These are phyloP conservation scores for Vidua macroura DNA, from an alignment of 2,113 vertebrate genomes.

Conservation along the genomic window DNA sequence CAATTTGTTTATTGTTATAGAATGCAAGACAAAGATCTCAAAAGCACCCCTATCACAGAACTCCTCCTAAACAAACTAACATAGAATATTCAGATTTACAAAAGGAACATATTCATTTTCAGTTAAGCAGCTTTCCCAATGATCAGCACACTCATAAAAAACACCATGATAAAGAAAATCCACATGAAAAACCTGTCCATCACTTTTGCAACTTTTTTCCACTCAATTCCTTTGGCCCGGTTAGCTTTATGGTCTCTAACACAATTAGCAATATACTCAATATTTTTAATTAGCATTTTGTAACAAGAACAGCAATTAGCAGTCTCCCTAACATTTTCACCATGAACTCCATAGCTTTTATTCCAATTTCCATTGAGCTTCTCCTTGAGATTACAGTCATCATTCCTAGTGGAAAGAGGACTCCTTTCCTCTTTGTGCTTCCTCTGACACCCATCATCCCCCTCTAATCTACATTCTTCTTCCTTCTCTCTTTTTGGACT, in stretches of 20 bases:
- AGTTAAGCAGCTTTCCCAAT: constrained; percentile 87
- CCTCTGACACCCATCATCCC: not conserved
- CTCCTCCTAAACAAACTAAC: not conserved
- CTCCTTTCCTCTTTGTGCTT: constrained; percentile 47
- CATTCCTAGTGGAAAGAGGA: constrained; percentile 20
- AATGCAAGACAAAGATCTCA: not conserved
- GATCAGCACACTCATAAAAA: constrained; percentile 94
- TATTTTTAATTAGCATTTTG: constrained; percentile 83
- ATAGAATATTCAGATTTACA: not conserved
- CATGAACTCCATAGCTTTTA: constrained; percentile 48
- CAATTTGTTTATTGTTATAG: not conserved
- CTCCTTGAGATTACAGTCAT: constrained; percentile 44
- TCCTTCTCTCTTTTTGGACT: constrained; percentile 68
- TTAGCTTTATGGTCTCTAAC: constrained; percentile 89
- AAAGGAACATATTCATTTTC: not conserved
- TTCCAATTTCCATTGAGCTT: constrained; percentile 65
- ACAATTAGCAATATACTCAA: constrained; percentile 91
- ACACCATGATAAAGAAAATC: constrained; percentile 97
- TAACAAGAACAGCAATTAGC: constrained; percentile 77
- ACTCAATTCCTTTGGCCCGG: constrained; percentile 86
- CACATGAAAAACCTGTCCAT: constrained; percentile 99
- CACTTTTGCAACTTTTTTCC: constrained; percentile 98
- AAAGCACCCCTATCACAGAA: not conserved
- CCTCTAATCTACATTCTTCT: not conserved
- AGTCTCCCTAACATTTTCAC: constrained; percentile 39